Percentiles rank a stretch among this genome's conserved stretches.
Conservation (phyloP, 1,140 invertebrate genomes). For the Drosophila erecta region DNA sequence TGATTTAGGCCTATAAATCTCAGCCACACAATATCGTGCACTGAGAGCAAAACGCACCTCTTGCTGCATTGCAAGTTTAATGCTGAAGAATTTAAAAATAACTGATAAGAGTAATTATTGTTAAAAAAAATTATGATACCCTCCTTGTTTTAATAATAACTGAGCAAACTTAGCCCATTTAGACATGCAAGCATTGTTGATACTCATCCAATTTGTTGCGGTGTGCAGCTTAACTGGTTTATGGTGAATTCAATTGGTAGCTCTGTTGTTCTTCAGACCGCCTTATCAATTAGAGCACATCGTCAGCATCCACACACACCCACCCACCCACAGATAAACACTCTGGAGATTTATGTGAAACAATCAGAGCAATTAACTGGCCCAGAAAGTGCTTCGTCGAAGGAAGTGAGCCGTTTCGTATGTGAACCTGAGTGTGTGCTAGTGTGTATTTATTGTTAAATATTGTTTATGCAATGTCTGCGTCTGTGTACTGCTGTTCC, state of each 20-base stretch:
- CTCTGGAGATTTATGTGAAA: slow-evolving; percentile 65
- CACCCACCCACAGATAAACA: slow-evolving; percentile 15
- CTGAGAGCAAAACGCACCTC: slow-evolving; percentile 5
- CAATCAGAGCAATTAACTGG: slow-evolving; percentile 75
- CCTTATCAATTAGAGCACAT: slow-evolving; percentile 73
- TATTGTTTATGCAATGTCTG: slow-evolving; percentile 74
- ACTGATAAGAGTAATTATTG: no score
- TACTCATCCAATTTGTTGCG: neutral
- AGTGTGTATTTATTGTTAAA: slow-evolving; percentile 63
- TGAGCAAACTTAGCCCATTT: neutral
- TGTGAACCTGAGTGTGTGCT: slow-evolving; percentile 16
- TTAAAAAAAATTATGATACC: no score
- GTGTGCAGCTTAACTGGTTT: slow-evolving; percentile 33
- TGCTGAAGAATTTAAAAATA: no score
- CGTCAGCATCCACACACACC: slow-evolving; percentile 11
- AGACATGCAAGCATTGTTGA: neutral
- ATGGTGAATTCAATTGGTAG: slow-evolving; percentile 70
- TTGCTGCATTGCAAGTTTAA: no score
- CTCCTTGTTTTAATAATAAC: no score
- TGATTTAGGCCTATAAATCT: slow-evolving; percentile 68
- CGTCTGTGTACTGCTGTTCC: slow-evolving; percentile 1
- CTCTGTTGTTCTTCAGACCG: slow-evolving; percentile 17
- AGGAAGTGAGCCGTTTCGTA: slow-evolving; percentile 19
- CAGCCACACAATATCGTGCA: slow-evolving; percentile 25
- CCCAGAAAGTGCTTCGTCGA: slow-evolving; percentile 29